A percentile compares a stretch with the other conserved stretches of the same genome.
These are phyloP conservation scores for Tiliqua scincoides DNA, from an alignment of 2,113 vertebrate genomes.

Conservation along the genomic window DNA sequence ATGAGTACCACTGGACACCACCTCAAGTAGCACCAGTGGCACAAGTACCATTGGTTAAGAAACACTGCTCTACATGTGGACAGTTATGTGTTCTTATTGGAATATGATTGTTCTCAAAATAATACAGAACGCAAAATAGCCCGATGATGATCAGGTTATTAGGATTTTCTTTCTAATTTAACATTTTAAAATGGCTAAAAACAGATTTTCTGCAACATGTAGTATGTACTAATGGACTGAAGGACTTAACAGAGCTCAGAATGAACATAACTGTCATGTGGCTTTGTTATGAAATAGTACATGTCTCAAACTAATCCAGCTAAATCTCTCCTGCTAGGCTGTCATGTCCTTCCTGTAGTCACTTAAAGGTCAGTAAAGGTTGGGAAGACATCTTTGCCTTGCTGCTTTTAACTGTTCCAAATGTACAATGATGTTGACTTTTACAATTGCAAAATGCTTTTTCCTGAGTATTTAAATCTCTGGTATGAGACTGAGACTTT, in stretches of 20 bases:
- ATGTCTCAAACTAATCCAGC: neutral
- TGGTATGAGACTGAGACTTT: neutral
- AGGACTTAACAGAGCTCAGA: neutral
- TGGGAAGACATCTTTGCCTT: neutral
- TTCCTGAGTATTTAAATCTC: neutral
- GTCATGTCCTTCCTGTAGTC: neutral
- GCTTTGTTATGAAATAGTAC: neutral
- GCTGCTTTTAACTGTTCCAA: neutral
- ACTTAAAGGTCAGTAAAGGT: neutral
- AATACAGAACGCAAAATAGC: no score
- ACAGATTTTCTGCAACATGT: neutral
- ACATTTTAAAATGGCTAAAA: neutral
- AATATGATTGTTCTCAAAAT: no score
- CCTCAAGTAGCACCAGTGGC: no score
- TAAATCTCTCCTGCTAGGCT: neutral
- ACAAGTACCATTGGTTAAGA: no score
- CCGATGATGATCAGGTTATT: neutral
- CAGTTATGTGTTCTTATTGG: no score
- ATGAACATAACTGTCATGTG: neutral
- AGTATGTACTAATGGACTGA: neutral
- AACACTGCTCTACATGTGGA: no score
- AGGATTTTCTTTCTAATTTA: neutral
- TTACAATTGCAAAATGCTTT: fast-evolving
- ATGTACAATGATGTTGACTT: neutral
- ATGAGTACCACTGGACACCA: no score